phyloP scores from a whole-genome alignment of 1,140 invertebrate genomes.

The Tenebrio molitor region DNA sequence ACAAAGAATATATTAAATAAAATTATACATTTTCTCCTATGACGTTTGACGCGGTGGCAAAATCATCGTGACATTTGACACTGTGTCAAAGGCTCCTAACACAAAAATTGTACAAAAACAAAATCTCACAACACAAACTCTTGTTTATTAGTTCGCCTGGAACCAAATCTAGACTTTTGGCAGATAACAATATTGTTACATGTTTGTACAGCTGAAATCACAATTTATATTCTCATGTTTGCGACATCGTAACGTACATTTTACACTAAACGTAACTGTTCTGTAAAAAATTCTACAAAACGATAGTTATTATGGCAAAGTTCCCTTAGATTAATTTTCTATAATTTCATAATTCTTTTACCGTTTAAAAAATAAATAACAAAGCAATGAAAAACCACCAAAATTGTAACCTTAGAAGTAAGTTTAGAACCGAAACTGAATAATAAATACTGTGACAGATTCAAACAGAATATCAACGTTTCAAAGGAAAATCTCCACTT shows the following conservation, averaged over 20 bases:
- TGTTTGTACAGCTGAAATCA: constrained; percentile 48
- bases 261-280: neutral
- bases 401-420: constrained; percentile 4
- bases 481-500: neutral
- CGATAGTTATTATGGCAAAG: neutral
- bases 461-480: constrained; percentile 1
- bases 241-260: neutral
- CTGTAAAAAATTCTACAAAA: neutral
- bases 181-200: constrained; percentile 45
- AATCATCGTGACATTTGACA: neutral
- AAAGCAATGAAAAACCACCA: neutral
- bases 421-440: neutral
- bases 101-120: constrained; percentile 49
- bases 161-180: constrained; percentile 17
- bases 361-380: constrained; percentile 11
- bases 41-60: neutral
- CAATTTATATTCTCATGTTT: constrained; percentile 35
- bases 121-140: neutral
- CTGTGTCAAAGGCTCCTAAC: constrained; percentile 7
- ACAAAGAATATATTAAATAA: constrained; percentile 51
- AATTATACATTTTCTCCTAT: constrained; percentile 39
- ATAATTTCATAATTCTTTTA: neutral
- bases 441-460: neutral
- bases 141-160: constrained; percentile 8
- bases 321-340: neutral